Base-by-base conservation (phyloP, 2,113 vertebrate species). In the Oreochromis spilurus region DNA sequence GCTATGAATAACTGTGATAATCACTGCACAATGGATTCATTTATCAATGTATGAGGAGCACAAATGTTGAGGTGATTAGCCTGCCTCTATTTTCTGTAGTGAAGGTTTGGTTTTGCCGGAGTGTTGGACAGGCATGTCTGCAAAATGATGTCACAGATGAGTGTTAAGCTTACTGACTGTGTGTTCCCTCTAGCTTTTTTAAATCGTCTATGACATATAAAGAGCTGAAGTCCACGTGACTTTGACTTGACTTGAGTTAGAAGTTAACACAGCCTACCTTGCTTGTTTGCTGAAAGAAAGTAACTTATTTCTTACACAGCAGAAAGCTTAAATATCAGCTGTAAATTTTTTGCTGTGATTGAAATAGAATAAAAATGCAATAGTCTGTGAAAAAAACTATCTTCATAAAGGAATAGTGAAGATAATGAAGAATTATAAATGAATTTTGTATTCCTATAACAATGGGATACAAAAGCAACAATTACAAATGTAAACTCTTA, bases 1-100 rank as follows among this genome's bases (percentile, higher is more conserved):
- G 87, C 95, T 95, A 94, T 96, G 95, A 97, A 96, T 96, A 96
- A 95, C 94, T 91, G 94, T 88, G 93, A 96, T 96, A 95, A 96
- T 96, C 95, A 95, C 93, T 48, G 75, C 91, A 96, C 96, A 96
- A 96, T 96, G 93, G 92, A 90, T 95, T 94, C 93, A 96, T 97
- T 96, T 95, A 93, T 96, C 95, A 96, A 91, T 29, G 89, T 86
- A 92, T 84, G 90, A 87, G 54, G 58, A 89, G 86, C 29, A 80
- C 88, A 93, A 84, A 90, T 72, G 86, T 85, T 60, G 86, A 85
- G 77, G 78, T 43, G 90, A 95, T 95, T 93, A 95, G 84, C 78
- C 55, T 48, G 89, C 54, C 34, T 92, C 75, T 88, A 77, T 90
- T 93, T 90, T 90, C 62, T 87, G 77, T 58, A 16, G 43, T 6